Percentiles rank a stretch among this genome's conserved stretches.
phyloP scores from a whole-genome alignment of 2,113 vertebrate species.

The Macrotus californicus region DNA sequence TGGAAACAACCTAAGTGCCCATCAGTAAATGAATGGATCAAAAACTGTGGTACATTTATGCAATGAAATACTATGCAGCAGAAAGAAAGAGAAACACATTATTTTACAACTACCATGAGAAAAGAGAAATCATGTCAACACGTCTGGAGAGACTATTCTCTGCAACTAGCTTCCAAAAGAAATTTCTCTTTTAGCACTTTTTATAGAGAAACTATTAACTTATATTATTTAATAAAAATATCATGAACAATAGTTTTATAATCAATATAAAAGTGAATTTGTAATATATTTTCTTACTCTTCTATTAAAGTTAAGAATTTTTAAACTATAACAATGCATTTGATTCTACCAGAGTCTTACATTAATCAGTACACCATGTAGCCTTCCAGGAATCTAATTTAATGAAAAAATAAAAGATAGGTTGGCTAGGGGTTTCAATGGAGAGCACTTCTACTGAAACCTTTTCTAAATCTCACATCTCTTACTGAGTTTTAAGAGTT shows the following conservation, averaged over 20 bases:
- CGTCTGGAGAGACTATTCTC: not conserved
- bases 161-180: not conserved
- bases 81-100: not conserved
- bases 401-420: slow-evolving; percentile 3
- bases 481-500: slow-evolving; percentile 43
- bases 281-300: not conserved
- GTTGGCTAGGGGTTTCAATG: not conserved
- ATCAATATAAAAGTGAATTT: slow-evolving; percentile 6
- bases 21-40: no score
- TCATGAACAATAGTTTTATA: not conserved
- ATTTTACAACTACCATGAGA: not conserved
- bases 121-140: not conserved
- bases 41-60: no score
- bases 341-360: not conserved
- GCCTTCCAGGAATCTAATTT: not conserved
- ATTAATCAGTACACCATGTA: not conserved
- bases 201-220: not conserved
- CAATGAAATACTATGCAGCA: no score
- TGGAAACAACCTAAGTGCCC: no score
- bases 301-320: slow-evolving; percentile 2
- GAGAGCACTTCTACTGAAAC: slow-evolving; percentile 7
- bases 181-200: slow-evolving; percentile 12
- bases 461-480: slow-evolving; percentile 15
- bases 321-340: not conserved
- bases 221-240: slow-evolving; percentile 8